Evolutionary conservation across 2,888 invertebrate species (phyloP).

Genomic region (Eustalomyia histrio): DNA sequence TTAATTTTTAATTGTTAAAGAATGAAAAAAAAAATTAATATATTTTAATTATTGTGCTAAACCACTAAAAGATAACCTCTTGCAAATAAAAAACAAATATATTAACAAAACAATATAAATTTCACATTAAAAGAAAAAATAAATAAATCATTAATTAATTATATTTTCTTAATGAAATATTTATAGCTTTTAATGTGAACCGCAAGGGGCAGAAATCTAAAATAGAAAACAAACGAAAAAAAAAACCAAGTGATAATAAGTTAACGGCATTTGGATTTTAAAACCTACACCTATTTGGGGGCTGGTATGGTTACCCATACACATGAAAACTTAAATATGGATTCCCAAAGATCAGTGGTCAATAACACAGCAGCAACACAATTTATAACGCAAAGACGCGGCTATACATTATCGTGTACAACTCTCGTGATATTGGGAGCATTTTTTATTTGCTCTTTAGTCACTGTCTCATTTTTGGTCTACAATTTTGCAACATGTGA

Average conservation of each 20-base stretch:
- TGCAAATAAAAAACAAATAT: conserved; percentile 22
- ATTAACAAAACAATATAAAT: background rate
- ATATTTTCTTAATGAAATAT: background rate
- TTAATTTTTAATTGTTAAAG: too few species aligned
- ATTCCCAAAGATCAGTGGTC: conserved; percentile 61
- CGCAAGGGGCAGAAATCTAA: background rate
- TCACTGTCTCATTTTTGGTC: conserved; percentile 87
- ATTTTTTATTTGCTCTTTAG: conserved; percentile 84
- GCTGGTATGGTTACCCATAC: conserved; percentile 75
- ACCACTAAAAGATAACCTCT: conserved; percentile 26
- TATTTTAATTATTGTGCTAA: conserved; percentile 18
- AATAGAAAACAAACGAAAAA: background rate
- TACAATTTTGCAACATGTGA: conserved; percentile 88
- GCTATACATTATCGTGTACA: conserved; percentile 84
- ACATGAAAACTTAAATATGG: conserved; percentile 73
- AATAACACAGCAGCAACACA: conserved; percentile 37
- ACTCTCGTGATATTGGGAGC: conserved; percentile 83
- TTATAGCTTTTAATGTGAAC: conserved; percentile 23
- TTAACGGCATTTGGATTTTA: background rate
- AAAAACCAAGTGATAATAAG: conserved; percentile 1
- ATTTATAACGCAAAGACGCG: conserved; percentile 72
- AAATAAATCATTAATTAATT: background rate
- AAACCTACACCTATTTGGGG: background rate
- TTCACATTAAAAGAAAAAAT: too few species aligned
- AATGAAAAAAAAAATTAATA: background rate